Evolutionary conservation across 2,888 invertebrate genomes (phyloP).

Genomic region (Cactoblastis cactorum): DNA sequence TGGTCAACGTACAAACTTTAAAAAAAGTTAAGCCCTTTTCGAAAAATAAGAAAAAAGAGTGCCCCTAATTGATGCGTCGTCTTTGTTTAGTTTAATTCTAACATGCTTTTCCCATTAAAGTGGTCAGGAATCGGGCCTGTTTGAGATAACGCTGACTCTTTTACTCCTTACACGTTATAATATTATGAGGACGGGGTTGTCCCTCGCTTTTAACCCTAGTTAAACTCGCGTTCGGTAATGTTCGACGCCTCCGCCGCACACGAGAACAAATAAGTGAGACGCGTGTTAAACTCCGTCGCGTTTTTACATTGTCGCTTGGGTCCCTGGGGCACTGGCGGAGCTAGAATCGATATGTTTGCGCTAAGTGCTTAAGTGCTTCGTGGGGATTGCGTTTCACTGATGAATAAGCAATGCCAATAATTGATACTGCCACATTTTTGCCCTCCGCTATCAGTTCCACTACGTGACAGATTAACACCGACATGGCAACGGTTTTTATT

Average conservation of each 20-base stretch:
- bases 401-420: conserved; percentile 66
- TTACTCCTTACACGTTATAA: conserved; percentile 77
- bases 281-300: conserved; percentile 55
- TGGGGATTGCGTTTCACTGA: conserved; percentile 67
- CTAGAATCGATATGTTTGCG: conserved; percentile 74
- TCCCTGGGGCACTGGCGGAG: conserved; percentile 62
- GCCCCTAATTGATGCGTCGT: conserved; percentile 79
- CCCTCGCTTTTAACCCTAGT: conserved; percentile 61
- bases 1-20: conserved; percentile 68
- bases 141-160: conserved; percentile 74
- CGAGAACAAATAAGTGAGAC: conserved; percentile 64
- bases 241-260: conserved; percentile 44
- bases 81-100: conserved; percentile 81
- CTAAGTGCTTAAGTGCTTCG: conserved; percentile 76
- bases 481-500: conserved; percentile 10
- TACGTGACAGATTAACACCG: conserved; percentile 4
- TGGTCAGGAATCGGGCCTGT: conserved; percentile 74
- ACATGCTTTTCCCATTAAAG: conserved; percentile 81
- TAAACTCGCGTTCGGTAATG: conserved; percentile 52
- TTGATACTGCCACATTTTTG: conserved; percentile 30
- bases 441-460: conserved; percentile 12
- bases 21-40: conserved; percentile 72
- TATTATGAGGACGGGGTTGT: conserved; percentile 63
- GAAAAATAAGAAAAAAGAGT: conserved; percentile 57
- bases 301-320: conserved; percentile 67